Conservation (phyloP, 2,113 vertebrate species). For the Oostethus manadensis region DNA sequence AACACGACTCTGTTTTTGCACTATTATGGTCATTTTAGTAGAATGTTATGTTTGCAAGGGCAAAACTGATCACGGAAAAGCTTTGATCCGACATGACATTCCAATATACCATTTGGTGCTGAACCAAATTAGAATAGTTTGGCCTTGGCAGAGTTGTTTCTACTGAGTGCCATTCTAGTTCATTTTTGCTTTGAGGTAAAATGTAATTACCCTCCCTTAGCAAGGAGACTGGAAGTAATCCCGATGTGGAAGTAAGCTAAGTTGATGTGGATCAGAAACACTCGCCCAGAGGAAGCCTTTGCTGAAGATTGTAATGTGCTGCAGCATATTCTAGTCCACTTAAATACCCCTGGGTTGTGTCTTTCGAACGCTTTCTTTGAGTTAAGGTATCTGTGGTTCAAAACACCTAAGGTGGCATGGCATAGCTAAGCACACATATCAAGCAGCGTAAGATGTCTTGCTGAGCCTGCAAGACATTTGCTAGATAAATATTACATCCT, state of each 20-base stretch:
- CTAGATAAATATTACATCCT: slow-evolving; percentile 67
- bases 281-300: slow-evolving; percentile 36
- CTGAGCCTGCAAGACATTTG: slow-evolving; percentile 56
- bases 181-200: slow-evolving; percentile 40
- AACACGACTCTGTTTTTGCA: too few species aligned
- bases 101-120: background rate
- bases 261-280: slow-evolving; percentile 39
- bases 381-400: slow-evolving; percentile 38
- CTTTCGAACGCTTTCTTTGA: slow-evolving; percentile 6
- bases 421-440: slow-evolving; percentile 44
- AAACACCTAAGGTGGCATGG: slow-evolving; percentile 40
- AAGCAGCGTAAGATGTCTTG: slow-evolving; percentile 38
- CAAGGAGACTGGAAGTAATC: slow-evolving; percentile 36
- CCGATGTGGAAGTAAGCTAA: slow-evolving; percentile 46
- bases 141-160: background rate
- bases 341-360: slow-evolving; percentile 44
- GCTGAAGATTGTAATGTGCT: slow-evolving; percentile 37
- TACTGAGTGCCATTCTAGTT: background rate
- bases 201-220: slow-evolving; percentile 51
- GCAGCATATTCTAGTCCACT: slow-evolving; percentile 52
- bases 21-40: too few species aligned
- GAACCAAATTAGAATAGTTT: background rate
- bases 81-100: too few species aligned
- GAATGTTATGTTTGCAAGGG: too few species aligned
- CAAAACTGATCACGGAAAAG: too few species aligned